These are phyloP conservation scores for Alloscopus bannaensis DNA, from an alignment of 2,888 invertebrate genomes.

Conservation along the genomic window DNA sequence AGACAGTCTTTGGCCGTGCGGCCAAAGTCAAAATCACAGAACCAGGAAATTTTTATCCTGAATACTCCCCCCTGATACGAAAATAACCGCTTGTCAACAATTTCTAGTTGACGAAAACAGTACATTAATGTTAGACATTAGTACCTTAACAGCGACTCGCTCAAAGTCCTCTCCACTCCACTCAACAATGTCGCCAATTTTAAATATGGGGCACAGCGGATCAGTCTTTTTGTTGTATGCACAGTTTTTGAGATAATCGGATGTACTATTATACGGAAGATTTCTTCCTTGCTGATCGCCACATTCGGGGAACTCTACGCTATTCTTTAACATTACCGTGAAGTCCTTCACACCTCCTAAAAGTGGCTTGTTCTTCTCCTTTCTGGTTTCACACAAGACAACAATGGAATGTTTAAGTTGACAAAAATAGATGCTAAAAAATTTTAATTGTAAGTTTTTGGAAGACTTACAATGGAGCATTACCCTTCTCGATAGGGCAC, in stretches of 20 bases:
- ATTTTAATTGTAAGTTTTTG: too few species aligned
- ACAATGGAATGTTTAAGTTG: too few species aligned
- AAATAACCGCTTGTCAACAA: background rate
- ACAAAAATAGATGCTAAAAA: too few species aligned
- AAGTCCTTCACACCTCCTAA: conserved; percentile 28
- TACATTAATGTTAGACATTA: background rate
- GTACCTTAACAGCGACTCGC: conserved; percentile 36
- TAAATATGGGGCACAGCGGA: conserved; percentile 28
- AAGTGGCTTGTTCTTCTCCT: background rate
- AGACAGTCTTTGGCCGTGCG: conserved; percentile 74
- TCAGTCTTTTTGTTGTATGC: conserved; percentile 6
- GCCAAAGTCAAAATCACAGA: conserved; percentile 59
- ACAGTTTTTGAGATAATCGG: conserved; percentile 11
- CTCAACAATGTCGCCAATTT: conserved; percentile 33
- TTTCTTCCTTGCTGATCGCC: conserved; percentile 23
- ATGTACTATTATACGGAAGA: background rate
- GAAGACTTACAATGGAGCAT: conserved; percentile 6
- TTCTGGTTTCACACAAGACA: background rate
- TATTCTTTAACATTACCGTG: conserved; percentile 33
- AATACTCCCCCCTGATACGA: conserved; percentile 60
- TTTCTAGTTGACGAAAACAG: background rate
- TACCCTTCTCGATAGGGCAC: conserved; percentile 76
- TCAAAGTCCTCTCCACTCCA: conserved; percentile 27
- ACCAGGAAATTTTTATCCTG: conserved; percentile 47
- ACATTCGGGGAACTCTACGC: conserved; percentile 32